Evolutionary conservation across 2,113 vertebrate species (phyloP), one percentile per base, ranked within the genome.

Genomic region (Glaucomys volans): DNA sequence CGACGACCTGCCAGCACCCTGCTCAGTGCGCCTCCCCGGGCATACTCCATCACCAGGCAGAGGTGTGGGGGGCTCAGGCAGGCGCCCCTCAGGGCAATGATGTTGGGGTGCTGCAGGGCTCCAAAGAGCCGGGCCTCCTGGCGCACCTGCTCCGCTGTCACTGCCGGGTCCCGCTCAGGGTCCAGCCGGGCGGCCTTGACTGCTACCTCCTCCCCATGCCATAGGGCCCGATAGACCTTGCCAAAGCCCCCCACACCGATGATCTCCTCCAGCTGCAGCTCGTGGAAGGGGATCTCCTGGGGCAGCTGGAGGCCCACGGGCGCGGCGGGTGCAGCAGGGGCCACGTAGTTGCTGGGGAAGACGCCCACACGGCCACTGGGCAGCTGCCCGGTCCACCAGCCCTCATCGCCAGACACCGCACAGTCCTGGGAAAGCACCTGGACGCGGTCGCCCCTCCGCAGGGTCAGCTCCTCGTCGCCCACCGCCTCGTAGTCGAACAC

Each of bases 41-140:
- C 99, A 35, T 99, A 99, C 96, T 99, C 99, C 99, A 99, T 99
- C 95, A 99, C 99, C 96, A 99, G 98, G 98, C 99, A 99, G 92
- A 99, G 98, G 97, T 99, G 98, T 69, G 99, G 99, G 76, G 99
- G 99, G 72, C 97, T 98, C 82, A 99, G 98, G 97, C 99, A 99
- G 59, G 99, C 99, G 3, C 99, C 99, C 30, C 98, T 98, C 37
- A 99, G 98, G 52, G 99, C 97, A 42, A 99, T 99, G 95, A 99
- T 99, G 98, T 99, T 99, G 94, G 99, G 98, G 91, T 99, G 99
- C 76, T 98, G 97, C 44, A 99, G 98, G 98, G 99, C 99, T 98
- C 99, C 99, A 92, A 99, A 99, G 35, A 99, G 99, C 91, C 99
- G 96, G 96, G 99, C 99, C 98, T 99, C 99, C 98, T 99, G 99